phyloP scores from a whole-genome alignment of 2,113 vertebrate species.

The Plectropomus leopardus region DNA sequence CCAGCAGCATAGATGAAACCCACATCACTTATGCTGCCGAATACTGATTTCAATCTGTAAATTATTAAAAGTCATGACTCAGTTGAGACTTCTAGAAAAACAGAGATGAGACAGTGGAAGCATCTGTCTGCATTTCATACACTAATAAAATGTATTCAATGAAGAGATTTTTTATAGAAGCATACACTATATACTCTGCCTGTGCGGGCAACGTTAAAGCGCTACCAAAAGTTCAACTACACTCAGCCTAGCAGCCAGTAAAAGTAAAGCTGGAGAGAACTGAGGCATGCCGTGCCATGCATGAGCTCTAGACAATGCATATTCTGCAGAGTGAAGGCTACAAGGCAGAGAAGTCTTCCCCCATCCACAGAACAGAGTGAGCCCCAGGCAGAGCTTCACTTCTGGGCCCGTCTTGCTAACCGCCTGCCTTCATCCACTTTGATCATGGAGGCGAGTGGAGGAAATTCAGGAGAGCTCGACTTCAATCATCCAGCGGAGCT shows the following conservation, averaged over 20 bases:
- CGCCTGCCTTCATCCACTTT: constrained; percentile 73
- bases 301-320: constrained; percentile 15
- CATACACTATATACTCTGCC: neutral
- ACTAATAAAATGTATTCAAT: constrained; percentile 26
- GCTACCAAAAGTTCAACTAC: neutral
- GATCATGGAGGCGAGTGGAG: constrained; percentile 68
- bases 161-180: neutral
- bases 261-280: constrained; percentile 10
- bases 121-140: constrained; percentile 28
- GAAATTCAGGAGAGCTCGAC: constrained; percentile 72
- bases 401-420: constrained; percentile 67
- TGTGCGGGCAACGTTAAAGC: neutral
- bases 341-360: constrained; percentile 42
- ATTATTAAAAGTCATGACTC: constrained; percentile 15
- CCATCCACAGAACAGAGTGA: constrained; percentile 41
- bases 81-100: neutral
- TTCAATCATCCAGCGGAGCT: constrained; percentile 71
- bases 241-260: neutral
- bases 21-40: neutral
- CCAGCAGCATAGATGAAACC: neutral
- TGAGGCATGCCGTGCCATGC: neutral
- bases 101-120: neutral
- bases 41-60: neutral
- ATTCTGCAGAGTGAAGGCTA: constrained; percentile 35
- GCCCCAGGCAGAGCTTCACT: constrained; percentile 64